Percentiles rank a stretch among this genome's conserved stretches.
phyloP scores from a whole-genome alignment of 64 coral and sea anemone species.

The Astreopora myriophthalma region DNA sequence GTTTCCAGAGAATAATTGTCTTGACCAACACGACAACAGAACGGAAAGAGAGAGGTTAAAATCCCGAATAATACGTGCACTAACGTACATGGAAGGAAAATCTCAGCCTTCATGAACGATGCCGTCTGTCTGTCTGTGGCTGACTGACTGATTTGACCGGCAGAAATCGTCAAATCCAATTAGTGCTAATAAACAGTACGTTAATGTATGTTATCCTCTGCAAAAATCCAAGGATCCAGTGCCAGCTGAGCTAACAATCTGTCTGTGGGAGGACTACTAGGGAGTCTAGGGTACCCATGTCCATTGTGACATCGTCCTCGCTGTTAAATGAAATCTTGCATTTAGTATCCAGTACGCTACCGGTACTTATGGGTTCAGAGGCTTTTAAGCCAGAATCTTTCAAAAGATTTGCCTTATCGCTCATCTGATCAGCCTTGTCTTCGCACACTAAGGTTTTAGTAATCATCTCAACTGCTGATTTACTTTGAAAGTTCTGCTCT shows the following conservation, averaged over 20 bases:
- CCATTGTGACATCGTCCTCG: background rate
- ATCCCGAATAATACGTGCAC: too few species aligned
- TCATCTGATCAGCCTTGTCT: background rate
- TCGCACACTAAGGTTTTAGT: background rate
- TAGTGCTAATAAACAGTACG: too few species aligned
- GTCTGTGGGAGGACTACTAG: background rate
- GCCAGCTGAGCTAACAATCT: background rate
- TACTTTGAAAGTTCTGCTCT: background rate
- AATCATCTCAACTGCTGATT: background rate
- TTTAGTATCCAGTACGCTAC: background rate
- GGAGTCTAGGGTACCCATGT: background rate
- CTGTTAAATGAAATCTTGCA: background rate
- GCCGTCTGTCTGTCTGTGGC: too few species aligned
- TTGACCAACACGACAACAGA: too few species aligned
- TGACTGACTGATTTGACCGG: too few species aligned
- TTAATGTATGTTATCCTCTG: too few species aligned
- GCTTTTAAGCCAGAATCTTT: background rate
- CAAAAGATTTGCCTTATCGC: background rate
- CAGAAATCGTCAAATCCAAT: too few species aligned
- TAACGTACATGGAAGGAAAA: too few species aligned
- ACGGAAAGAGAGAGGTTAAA: too few species aligned
- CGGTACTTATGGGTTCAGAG: background rate
- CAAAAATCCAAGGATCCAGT: background rate
- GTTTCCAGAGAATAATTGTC: too few species aligned
- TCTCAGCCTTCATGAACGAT: too few species aligned